phyloP scores from a whole-genome alignment of 2,797 vertebrate genomes.

The Nasua narica region DNA sequence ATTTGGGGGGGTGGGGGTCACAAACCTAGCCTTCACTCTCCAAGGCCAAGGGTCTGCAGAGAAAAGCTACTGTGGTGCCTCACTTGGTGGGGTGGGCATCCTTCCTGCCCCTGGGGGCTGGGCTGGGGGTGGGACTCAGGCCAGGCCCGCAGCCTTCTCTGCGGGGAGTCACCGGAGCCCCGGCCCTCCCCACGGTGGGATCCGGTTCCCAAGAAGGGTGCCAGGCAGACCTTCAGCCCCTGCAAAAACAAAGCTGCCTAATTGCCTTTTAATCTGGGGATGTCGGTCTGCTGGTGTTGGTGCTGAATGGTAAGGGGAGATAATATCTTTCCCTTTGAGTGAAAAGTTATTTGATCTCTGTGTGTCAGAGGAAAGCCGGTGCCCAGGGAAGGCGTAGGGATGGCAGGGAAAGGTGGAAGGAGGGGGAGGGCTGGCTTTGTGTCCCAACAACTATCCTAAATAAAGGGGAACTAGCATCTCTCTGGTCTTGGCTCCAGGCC shows the following conservation, averaged over 20 bases:
- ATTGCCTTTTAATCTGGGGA: conserved; percentile 83
- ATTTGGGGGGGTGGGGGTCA: not conserved
- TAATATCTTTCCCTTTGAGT: conserved; percentile 76
- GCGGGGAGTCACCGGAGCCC: not conserved
- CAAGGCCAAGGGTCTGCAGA: not conserved
- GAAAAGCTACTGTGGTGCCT: not conserved
- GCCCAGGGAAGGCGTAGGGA: conserved; percentile 48
- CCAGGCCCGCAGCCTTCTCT: not conserved
- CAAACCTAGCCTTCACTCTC: not conserved
- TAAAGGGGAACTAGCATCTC: conserved; percentile 55
- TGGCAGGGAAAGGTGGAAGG: conserved; percentile 26
- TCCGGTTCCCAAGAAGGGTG: conserved; percentile 49
- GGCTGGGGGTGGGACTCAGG: not conserved
- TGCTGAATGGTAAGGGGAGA: conserved; percentile 80
- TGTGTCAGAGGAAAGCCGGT: conserved; percentile 71
- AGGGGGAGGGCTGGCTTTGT: conserved; percentile 59
- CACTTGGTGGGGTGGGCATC: not conserved
- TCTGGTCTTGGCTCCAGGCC: conserved; percentile 64
- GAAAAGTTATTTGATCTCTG: conserved; percentile 82
- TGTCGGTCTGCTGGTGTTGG: conserved; percentile 60
- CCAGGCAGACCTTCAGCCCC: conserved; percentile 61
- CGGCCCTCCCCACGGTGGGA: not conserved
- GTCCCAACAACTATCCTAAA: conserved; percentile 58
- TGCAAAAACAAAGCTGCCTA: conserved; percentile 75
- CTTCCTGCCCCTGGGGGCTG: not conserved